Conservation (phyloP, 1,140 invertebrate genomes). For the Ctenoplectra terminalis region DNA sequence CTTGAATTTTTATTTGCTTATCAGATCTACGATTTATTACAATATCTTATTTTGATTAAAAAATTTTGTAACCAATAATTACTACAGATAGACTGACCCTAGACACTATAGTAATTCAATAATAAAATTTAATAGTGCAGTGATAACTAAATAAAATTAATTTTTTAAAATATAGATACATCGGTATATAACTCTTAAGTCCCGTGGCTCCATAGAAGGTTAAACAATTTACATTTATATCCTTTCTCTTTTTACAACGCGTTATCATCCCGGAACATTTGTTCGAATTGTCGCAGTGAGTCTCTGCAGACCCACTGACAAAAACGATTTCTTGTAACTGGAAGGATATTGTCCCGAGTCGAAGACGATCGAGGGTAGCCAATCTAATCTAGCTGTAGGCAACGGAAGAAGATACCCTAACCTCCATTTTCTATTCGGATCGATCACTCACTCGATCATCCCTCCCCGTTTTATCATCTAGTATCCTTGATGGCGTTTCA, state of each 20-base stretch:
- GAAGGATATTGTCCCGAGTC: constrained; percentile 46
- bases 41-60: too few relatives aligned
- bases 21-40: too few relatives aligned
- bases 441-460: constrained; percentile 76
- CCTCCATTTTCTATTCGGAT: constrained; percentile 62
- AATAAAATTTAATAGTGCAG: too few relatives aligned
- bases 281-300: constrained; percentile 16
- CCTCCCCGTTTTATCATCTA: constrained; percentile 64
- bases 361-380: constrained; percentile 66
- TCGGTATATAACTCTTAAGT: too few relatives aligned
- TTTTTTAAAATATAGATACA: too few relatives aligned
- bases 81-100: too few relatives aligned
- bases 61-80: too few relatives aligned
- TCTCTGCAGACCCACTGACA: constrained; percentile 15
- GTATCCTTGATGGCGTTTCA: constrained; percentile 42
- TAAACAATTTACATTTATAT: background rate
- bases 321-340: constrained; percentile 55
- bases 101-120: too few relatives aligned
- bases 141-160: too few relatives aligned
- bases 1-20: too few relatives aligned
- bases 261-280: background rate
- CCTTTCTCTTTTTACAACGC: background rate
- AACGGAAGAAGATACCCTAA: constrained; percentile 61
- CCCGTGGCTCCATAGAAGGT: too few relatives aligned
- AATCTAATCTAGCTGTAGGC: constrained; percentile 77